Conservation (phyloP, 2,797 vertebrate species). For the Otolemur crassicaudatus region DNA sequence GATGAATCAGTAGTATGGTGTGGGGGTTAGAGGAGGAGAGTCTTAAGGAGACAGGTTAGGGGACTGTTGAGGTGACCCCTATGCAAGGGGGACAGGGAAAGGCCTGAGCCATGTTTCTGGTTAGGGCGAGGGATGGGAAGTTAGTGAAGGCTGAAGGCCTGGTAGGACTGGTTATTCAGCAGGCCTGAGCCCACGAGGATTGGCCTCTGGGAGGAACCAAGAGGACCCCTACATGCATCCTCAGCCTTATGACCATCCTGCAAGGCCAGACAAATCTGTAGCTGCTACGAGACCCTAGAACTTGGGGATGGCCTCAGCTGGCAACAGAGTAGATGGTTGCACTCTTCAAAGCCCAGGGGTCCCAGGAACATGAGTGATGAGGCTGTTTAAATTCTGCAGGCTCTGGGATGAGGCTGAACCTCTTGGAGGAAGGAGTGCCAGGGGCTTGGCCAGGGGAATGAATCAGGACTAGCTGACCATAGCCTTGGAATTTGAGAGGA, state of each 20-base stretch:
- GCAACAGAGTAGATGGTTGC: background rate
- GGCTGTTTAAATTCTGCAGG: background rate
- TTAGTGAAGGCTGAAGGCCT: background rate
- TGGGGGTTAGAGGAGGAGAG: background rate
- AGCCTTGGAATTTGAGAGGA: background rate
- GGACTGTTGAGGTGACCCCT: background rate
- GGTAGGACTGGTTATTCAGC: background rate
- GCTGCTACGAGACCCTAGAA: background rate
- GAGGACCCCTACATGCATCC: no score
- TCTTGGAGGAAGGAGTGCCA: background rate
- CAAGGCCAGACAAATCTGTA: background rate
- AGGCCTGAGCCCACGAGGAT: background rate
- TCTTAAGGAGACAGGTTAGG: background rate
- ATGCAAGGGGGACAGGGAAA: accelerated
- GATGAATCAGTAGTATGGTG: background rate
- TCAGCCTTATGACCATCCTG: background rate
- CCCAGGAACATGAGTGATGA: background rate
- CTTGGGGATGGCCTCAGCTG: background rate
- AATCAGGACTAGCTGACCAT: background rate
- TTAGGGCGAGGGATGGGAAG: background rate
- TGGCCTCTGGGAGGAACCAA: background rate
- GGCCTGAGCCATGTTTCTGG: background rate
- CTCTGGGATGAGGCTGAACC: background rate
- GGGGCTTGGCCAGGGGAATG: background rate
- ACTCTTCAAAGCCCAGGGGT: background rate